Base-by-base conservation (phyloP, 2,888 invertebrate species). In the Drosophila robusta region DNA sequence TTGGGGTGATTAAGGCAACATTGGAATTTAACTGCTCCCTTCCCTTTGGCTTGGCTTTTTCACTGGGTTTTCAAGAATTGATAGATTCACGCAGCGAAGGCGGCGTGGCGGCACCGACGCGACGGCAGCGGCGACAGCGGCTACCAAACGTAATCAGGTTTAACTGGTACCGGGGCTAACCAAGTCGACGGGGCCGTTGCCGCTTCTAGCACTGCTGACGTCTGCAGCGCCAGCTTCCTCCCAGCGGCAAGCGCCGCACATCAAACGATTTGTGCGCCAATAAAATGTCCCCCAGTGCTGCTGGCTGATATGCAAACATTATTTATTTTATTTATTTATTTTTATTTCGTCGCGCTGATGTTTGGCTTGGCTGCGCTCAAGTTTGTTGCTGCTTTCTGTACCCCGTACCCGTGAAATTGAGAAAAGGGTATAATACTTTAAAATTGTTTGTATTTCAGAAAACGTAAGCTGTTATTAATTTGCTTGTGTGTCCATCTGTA, bases 181-280 rank as follows among this genome's bases (percentile, higher is more conserved):
- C 50, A 38, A 64, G 60, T 57, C 55, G 71, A 55, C 50, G 51
- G 18, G 44, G 51, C 61, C 61, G 39, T 63, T 55, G 57, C 79
- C 34, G 39, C 16, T 18, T 38, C 22, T 22, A 61, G 49, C 47
- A 18, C 26, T 63, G 65, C 49, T 66, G 65, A 69, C 69, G 71
- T 79, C 63, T 71, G 62, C 71, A 76, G 61, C 80, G 62, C 67
- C 75, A 70, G 79, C 65, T 66, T 77, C 78, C 61, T 77, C 66
- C 65, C 78, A 80, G 65, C 70, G 57, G 67, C 66, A 64, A 75
- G 62, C 79, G 80, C 78, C 74, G 80, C 87, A 85, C 80, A 85
- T 85, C 88, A 85, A 85, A 85, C 77, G 87, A 85, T 85, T 84
- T 87, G 65, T 84, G 87, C 82, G 88, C 85, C 80, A 85, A 85